phyloP scores from a whole-genome alignment of 2,113 vertebrate species.

The Chrysemys picta region DNA sequence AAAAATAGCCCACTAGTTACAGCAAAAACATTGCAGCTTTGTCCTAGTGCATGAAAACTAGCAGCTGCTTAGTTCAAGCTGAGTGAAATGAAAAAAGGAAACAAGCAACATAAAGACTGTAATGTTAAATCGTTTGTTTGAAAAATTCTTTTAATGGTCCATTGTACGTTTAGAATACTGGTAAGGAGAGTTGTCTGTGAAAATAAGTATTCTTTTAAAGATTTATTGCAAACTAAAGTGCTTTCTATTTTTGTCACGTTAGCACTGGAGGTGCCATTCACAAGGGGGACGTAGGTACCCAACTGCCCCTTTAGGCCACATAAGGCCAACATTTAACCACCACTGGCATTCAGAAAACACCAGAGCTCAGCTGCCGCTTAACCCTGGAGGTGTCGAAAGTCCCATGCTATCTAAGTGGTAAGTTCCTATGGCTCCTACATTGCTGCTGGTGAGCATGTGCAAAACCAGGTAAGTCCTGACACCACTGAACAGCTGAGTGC shows the following conservation, averaged over 20 bases:
- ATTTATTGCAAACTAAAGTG: background rate
- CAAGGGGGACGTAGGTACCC: background rate
- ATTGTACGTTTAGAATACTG: background rate
- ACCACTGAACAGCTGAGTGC: background rate
- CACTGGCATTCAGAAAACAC: background rate
- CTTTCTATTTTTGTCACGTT: background rate
- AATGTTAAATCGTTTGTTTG: background rate
- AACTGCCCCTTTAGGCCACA: background rate
- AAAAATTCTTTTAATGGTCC: background rate
- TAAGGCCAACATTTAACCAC: background rate
- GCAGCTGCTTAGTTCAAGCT: background rate
- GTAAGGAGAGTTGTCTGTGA: background rate
- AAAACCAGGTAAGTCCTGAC: background rate
- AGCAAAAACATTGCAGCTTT: background rate
- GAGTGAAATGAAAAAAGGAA: background rate
- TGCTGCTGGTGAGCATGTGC: background rate
- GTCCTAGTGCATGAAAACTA: rapidly evolving
- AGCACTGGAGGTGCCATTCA: background rate
- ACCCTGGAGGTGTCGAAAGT: background rate
- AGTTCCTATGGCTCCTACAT: background rate
- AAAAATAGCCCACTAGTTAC: background rate
- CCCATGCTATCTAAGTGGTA: background rate
- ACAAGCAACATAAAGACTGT: background rate
- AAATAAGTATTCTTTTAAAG: background rate
- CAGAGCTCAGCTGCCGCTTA: background rate